Conservation (phyloP, 1,140 invertebrate species). For the Aporrectodea caliginosa region DNA sequence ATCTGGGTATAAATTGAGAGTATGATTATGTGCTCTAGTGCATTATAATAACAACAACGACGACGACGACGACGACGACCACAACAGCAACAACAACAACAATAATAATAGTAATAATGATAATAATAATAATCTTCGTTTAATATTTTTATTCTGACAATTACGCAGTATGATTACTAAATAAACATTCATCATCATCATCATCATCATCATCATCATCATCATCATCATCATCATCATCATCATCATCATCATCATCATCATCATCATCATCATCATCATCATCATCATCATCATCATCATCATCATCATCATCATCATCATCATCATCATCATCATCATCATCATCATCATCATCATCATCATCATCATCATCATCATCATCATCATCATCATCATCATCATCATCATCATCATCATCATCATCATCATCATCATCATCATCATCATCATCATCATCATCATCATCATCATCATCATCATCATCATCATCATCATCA, state of each 20-base stretch:
- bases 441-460: slow-evolving; percentile 2
- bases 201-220: not conserved
- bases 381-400: not conserved
- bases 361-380: not conserved
- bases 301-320: slow-evolving; percentile 2
- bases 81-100: too few species aligned
- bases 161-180: not conserved
- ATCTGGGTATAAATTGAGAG: too few species aligned
- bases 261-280: not conserved
- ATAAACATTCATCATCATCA: not conserved
- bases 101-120: too few species aligned
- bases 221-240: not conserved
- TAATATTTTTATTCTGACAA: too few species aligned
- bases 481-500: slow-evolving; percentile 2
- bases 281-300: slow-evolving; percentile 3
- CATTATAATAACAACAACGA: too few species aligned
- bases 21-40: too few species aligned
- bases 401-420: not conserved
- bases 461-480: slow-evolving; percentile 3
- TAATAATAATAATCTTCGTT: too few species aligned
- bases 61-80: too few species aligned
- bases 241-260: not conserved
- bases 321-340: slow-evolving; percentile 2
- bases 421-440: slow-evolving; percentile 2
- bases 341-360: slow-evolving; percentile 3